Evolutionary conservation across 2,888 invertebrate genomes (phyloP).

Genomic region (Pycnomerus fuliginosus): DNA sequence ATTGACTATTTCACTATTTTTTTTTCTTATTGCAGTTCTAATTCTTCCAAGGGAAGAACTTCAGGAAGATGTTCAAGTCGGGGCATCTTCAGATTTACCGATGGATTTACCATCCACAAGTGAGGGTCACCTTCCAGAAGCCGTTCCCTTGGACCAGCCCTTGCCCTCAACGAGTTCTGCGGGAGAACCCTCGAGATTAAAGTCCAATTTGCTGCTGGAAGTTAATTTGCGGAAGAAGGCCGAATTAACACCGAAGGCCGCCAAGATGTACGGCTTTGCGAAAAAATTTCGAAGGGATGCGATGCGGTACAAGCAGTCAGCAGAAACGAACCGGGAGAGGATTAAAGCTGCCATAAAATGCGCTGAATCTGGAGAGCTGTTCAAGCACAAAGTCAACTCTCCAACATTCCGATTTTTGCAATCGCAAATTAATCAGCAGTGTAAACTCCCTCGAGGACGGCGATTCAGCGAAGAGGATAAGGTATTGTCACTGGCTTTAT

Average conservation of each 20-base stretch:
- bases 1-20: no score
- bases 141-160: no score
- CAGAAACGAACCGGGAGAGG: neutral
- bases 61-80: no score
- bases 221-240: neutral
- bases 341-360: neutral
- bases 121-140: no score
- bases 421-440: neutral
- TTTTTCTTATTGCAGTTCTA: no score
- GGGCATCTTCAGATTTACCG: no score
- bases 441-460: neutral
- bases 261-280: neutral
- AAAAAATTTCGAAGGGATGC: neutral
- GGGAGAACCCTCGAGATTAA: no score
- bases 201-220: neutral
- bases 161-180: no score
- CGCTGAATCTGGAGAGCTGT: neutral
- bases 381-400: neutral
- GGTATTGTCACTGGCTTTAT: neutral
- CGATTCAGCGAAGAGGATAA: neutral
- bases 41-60: no score
- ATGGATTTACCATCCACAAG: no score
- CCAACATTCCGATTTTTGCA: neutral
- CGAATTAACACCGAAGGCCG: neutral
- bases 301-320: neutral